Base-by-base conservation (phyloP, 37 sponge, comb jelly and placozoan genomes). In the Halisarca cf. caerulea region DNA sequence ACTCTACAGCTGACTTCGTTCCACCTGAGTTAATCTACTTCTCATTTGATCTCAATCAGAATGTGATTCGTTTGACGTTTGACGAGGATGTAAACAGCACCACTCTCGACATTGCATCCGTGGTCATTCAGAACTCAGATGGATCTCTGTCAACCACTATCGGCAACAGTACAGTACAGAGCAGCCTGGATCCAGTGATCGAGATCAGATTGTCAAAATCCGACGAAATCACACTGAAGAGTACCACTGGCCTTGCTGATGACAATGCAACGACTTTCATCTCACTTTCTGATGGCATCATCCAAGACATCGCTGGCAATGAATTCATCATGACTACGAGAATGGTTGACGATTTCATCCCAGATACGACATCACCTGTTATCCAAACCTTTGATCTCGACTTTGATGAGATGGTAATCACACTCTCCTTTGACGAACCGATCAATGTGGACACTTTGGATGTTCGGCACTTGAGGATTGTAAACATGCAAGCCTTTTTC, bases 281-380 rank as follows among this genome's bases (percentile, higher is more conserved):
- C 2, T 72, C 87, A 15, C 72, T 96, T 41, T 64, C 86, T 28
- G 82, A 57, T 59, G 70, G 82, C 3, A 73, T 81, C 24, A 84
- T 95, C 39, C 60, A 87, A 45, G 95, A 95, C 70, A 81, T 91
- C 21, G 95, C 95, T 53, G 92, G 92, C 24, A 95, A 89, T 80
- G 84, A 83, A 85, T 88, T 60, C 8, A 59, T 81, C 32, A 66
- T 23, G 23, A 66, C 80, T 20, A 24, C 58, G 7, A 80, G 88
- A 40, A 47, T 69, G 6, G 78, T 90, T 34, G 21, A 36, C 45
- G 28, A 40, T 24, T 66, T 89, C 24, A 59, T 95, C 37, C 80
- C 72, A 43, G 95, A 95, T 80, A 55, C 30, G 11, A 85, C 90
- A 34, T 81, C 91, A 59, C 95, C 95, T 15, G 28, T 32, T 4